Conservation (phyloP, 2,113 vertebrate species). For the Polypterus senegalus region DNA sequence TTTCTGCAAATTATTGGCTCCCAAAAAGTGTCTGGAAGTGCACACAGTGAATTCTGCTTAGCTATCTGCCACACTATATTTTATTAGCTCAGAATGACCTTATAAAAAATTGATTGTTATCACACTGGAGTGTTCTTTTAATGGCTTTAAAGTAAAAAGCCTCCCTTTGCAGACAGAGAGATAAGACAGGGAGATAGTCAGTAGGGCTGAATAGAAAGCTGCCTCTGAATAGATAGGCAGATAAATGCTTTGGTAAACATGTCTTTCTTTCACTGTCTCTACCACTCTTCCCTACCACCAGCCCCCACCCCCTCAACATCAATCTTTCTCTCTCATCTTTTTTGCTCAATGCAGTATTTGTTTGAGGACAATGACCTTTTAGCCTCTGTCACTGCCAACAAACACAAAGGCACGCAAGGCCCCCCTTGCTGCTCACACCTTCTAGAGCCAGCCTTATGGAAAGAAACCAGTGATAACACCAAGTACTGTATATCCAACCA, state of each 20-base stretch:
- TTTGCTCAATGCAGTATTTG: slow-evolving; percentile 46
- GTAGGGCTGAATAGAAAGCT: slow-evolving; percentile 1
- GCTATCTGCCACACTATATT: not conserved
- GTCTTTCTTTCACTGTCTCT: too few species aligned
- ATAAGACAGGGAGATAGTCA: not conserved
- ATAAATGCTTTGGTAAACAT: slow-evolving; percentile 46
- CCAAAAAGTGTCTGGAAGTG: too few species aligned
- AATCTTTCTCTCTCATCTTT: slow-evolving; percentile 38
- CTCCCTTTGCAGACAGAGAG: slow-evolving; percentile 28
- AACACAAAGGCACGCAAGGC: slow-evolving; percentile 38
- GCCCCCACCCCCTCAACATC: slow-evolving; percentile 43
- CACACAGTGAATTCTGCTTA: too few species aligned
- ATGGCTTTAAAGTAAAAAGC: slow-evolving; percentile 3
- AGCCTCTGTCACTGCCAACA: slow-evolving; percentile 54
- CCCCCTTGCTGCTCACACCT: too few species aligned
- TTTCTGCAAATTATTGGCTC: too few species aligned
- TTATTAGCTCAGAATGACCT: slow-evolving; percentile 2
- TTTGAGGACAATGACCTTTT: slow-evolving; percentile 58
- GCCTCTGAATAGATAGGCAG: slow-evolving; percentile 49
- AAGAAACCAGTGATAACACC: too few species aligned
- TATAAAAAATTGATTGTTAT: slow-evolving; percentile 3
- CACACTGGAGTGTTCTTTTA: not conserved
- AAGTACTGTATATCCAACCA: too few species aligned
- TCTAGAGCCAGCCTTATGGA: too few species aligned
- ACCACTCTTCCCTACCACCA: slow-evolving; percentile 1